These are phyloP conservation scores for Oxyruncus cristatus DNA, from an alignment of 2,113 vertebrate genomes.

Conservation along the genomic window DNA sequence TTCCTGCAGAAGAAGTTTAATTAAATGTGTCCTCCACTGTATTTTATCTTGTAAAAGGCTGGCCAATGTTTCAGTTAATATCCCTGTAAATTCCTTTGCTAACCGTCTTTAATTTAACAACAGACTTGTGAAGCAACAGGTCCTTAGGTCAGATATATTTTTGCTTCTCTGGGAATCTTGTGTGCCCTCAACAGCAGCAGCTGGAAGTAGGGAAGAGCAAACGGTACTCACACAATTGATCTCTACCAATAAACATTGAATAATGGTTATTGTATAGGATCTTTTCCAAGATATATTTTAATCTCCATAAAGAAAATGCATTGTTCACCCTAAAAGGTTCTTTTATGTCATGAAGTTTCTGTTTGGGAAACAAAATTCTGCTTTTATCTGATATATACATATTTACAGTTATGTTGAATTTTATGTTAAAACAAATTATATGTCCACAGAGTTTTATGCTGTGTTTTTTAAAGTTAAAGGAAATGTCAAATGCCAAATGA, in stretches of 20 bases:
- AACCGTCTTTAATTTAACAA: constrained; percentile 26
- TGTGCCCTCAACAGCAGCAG: not conserved
- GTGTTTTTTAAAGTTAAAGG: not conserved
- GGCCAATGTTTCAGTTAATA: not conserved
- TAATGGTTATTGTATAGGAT: not conserved
- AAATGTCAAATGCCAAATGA: not conserved
- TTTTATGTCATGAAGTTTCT: not conserved
- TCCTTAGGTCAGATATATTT: not conserved
- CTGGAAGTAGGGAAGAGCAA: not conserved
- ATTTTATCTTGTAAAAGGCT: constrained; percentile 8
- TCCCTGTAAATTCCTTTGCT: not conserved
- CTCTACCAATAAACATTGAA: not conserved
- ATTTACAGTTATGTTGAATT: not conserved
- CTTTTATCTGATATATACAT: not conserved
- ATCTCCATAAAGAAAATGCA: not conserved
- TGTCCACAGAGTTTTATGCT: not conserved
- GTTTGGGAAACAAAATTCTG: not conserved
- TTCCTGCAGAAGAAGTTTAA: constrained; percentile 15
- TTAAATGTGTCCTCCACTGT: not conserved
- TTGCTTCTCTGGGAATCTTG: not conserved
- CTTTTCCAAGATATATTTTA: not conserved
- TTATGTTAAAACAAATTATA: not conserved
- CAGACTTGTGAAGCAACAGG: not conserved
- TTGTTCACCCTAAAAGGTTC: not conserved
- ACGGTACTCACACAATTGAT: not conserved